Conservation (phyloP, 2,888 invertebrate genomes). For the Caenorhabditis plicata region DNA sequence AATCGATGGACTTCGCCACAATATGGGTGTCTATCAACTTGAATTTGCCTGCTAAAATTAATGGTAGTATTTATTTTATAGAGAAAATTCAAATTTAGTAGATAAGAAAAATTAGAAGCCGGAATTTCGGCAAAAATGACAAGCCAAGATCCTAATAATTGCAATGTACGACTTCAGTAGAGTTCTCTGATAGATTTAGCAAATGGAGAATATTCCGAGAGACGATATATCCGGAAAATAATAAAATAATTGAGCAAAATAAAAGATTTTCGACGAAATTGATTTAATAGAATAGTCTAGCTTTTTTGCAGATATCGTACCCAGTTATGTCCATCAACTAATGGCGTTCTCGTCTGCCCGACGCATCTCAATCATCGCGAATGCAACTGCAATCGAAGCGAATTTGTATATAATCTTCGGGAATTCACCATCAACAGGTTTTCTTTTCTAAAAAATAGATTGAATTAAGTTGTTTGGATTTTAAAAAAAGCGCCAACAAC, state of each 20-base stretch:
- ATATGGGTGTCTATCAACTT: no score
- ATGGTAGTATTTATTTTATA: no score
- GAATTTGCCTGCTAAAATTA: no score
- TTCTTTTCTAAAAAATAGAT: slow-evolving; percentile 17
- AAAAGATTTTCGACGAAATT: no score
- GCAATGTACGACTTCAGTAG: neutral
- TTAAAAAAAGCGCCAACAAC: neutral
- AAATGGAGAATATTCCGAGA: no score
- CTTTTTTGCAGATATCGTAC: slow-evolving; percentile 16
- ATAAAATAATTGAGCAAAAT: no score
- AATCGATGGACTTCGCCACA: no score
- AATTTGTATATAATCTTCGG: slow-evolving; percentile 43
- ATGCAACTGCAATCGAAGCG: slow-evolving; percentile 34
- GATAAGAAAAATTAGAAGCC: no score
- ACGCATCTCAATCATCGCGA: neutral
- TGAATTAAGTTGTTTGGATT: no score
- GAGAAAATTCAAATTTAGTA: no score
- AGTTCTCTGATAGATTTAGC: neutral
- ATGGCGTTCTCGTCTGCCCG: slow-evolving; percentile 34
- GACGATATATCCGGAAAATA: no score
- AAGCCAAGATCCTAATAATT: neutral
- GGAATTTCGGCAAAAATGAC: no score
- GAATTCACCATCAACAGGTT: slow-evolving; percentile 42
- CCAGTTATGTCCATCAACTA: slow-evolving; percentile 5
- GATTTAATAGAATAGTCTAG: neutral